phyloP scores from a whole-genome alignment of 2,113 vertebrate species.

The Atrichornis clamosus region DNA sequence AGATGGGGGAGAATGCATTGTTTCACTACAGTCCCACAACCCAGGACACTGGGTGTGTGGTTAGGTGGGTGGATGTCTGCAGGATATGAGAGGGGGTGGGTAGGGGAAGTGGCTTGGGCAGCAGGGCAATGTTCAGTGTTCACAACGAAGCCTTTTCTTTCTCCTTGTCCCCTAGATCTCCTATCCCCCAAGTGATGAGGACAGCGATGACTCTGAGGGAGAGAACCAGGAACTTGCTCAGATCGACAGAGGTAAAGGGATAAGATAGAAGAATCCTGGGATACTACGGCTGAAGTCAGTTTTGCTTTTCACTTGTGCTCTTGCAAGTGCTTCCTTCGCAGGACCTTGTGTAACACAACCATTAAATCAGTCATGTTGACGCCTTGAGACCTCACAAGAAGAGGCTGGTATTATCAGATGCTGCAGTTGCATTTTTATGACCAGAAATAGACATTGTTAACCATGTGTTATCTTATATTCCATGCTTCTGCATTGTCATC shows the following conservation, averaged over 20 bases:
- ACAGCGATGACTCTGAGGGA: constrained; percentile 90
- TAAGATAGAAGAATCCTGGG: background rate
- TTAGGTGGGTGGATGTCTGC: background rate
- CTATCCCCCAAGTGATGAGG: constrained; percentile 85
- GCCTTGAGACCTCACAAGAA: background rate
- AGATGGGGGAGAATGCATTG: no score
- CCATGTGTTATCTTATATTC: background rate
- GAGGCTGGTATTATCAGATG: background rate
- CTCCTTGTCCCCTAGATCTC: constrained; percentile 80
- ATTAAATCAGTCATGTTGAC: background rate
- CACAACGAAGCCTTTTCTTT: background rate
- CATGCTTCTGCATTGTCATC: background rate
- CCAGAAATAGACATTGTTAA: background rate
- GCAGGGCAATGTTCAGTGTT: background rate
- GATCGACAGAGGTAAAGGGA: constrained; percentile 85
- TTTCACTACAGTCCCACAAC: no score
- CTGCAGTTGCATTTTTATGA: background rate
- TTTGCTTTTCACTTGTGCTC: background rate
- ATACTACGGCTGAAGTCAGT: background rate
- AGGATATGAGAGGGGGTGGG: background rate
- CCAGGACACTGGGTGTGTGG: no score
- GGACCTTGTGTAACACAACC: background rate
- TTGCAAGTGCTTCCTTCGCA: background rate
- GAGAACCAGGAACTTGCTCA: constrained; percentile 93
- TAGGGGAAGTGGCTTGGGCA: background rate